Evolutionary conservation across 2,113 vertebrate genomes (phyloP), one percentile per base, ranked within the genome.

Genomic region (Acrocephalus kingi): DNA sequence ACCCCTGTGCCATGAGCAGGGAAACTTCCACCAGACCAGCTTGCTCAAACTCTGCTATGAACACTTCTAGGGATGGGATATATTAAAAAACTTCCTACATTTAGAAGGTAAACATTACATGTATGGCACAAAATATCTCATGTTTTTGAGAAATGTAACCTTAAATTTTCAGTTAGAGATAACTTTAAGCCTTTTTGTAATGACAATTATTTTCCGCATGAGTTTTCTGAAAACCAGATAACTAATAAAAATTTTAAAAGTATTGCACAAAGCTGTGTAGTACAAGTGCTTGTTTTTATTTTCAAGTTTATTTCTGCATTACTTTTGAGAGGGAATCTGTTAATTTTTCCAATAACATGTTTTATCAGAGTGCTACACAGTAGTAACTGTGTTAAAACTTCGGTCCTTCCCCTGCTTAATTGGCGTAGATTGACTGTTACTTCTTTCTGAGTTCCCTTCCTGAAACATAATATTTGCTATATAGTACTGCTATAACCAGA

Each of bases 341-440:
- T 87, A 61, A 79, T 84, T 28, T 10, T 76, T 72, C 88, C 33
- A 85, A 19, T 43, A 58, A 9, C 24, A 14, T 89, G 19, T 51
- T 28, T 43, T 64, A 39, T 80, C 10, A 23, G 31, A 41, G 6
- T 24, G 22, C 13, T 74, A 18, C 43, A 33, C 4, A 39, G 4
- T 31, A 77, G 16, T 80, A 86, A 49, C 18, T 87, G 13, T 59
- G 45, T 41, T 35, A 58, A 87, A 92, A 81, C 1, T 3, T 27
- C 0, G 0, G 2, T 43, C 21, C 41, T 88, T 76, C 15, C 8
- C 6, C 4, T 54, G 2, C 22, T 37, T 66, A 61, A 45, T 56
- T 94, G 55, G 33, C 13, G 28, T 5, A n/a, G 37, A 48, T 55
- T 45, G 51, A 30, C 13, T 83, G 11, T 51, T 68, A 39, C 2